Conservation (phyloP, 2,888 invertebrate species). For the Eudasyphora cyanicolor region DNA sequence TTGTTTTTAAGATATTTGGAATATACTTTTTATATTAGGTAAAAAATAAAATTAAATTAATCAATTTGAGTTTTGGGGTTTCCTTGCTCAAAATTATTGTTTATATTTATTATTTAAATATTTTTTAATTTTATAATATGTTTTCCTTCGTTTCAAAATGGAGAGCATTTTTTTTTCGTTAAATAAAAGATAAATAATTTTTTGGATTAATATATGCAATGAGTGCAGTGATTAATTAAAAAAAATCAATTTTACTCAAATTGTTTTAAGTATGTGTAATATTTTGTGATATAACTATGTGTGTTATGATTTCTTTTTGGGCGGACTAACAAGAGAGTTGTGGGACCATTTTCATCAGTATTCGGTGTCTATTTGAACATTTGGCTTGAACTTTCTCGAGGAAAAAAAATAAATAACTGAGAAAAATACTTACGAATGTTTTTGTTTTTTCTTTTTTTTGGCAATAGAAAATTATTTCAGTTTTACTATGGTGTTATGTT, state of each 20-base stretch:
- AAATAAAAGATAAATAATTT: neutral
- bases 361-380: no score
- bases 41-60: conserved; percentile 27
- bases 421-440: no score
- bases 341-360: neutral
- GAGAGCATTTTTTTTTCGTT: neutral
- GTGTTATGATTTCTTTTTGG: conserved; percentile 50
- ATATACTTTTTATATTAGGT: neutral
- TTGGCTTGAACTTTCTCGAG: conserved; percentile 2
- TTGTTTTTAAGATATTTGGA: conserved; percentile 12
- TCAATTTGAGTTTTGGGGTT: neutral
- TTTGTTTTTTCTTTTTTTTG: conserved; percentile 4
- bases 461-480: neutral
- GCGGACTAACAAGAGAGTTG: conserved; percentile 59
- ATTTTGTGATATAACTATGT: conserved; percentile 3
- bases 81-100: conserved; percentile 16
- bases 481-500: conserved; percentile 35
- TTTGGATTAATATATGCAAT: neutral
- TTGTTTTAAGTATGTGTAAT: neutral
- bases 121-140: conserved; percentile 40
- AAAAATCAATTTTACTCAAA: neutral
- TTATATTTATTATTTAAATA: conserved; percentile 23
- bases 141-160: conserved; percentile 1
- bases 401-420: conserved; percentile 27
- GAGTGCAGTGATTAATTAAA: neutral